Percentiles rank a stretch among this genome's conserved stretches.
These are phyloP conservation scores for Turritopsis dohrnii DNA, from an alignment of 30 jellyfish, hydroid and myxozoan species.

Conservation along the genomic window DNA sequence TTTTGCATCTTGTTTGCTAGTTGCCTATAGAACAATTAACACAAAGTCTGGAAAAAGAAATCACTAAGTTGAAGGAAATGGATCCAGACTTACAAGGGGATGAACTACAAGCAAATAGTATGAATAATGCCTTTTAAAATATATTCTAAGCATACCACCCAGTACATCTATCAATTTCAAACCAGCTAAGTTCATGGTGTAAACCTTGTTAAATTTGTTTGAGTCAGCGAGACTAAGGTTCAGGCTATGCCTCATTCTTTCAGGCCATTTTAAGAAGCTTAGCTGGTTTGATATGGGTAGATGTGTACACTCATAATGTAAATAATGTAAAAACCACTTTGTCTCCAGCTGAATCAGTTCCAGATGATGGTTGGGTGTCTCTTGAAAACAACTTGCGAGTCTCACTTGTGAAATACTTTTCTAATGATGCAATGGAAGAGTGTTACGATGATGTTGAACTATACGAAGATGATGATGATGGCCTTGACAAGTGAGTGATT, in stretches of 20 bases:
- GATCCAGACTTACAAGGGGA: constrained; percentile 13
- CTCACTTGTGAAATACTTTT: constrained; percentile 28
- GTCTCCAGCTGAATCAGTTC: background rate
- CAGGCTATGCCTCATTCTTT: no score
- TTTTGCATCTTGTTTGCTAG: constrained; percentile 23
- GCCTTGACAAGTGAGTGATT: constrained; percentile 23
- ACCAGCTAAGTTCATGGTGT: no score
- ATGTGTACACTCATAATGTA: no score
- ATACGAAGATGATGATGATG: constrained; percentile 40
- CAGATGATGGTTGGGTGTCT: constrained; percentile 43
- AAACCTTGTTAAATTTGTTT: no score
- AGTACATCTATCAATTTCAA: no score
- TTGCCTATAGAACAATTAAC: constrained; percentile 54
- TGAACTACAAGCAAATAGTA: background rate
- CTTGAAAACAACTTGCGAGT: constrained; percentile 29
- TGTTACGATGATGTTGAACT: constrained; percentile 37
- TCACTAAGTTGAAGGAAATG: constrained; percentile 45
- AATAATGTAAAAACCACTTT: background rate
- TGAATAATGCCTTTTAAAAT: background rate
- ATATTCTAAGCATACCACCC: no score
- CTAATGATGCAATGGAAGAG: constrained; percentile 32
- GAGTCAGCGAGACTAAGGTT: no score
- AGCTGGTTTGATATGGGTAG: no score
- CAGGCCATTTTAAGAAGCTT: no score
- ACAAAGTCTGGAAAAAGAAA: constrained; percentile 60